Evolutionary conservation across 2,888 invertebrate species (phyloP), one percentile per base, ranked within the genome.

Genomic region (Noctua pronuba): DNA sequence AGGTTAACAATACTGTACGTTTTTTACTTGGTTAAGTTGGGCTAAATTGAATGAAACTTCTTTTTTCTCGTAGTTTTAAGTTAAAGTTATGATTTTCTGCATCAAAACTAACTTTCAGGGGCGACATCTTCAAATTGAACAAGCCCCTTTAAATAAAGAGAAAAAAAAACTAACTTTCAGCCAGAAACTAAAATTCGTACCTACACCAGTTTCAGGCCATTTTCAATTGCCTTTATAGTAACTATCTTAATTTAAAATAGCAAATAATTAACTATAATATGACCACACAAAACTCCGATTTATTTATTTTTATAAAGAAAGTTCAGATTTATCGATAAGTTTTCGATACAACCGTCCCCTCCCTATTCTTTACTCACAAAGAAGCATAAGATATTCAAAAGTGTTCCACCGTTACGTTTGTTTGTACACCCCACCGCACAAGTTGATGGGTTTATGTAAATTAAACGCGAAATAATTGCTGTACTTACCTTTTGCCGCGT

Each of bases 361-460:
- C 92, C 80, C 93, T 94, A 91, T n/a, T 18, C 70, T 68, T 75
- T 73, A 86, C 79, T 86, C 82, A 88, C 90, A 92, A 91, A 91
- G 88, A 89, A 90, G 89, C 35, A 88, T 91, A 92, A 93, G 93
- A 91, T 91, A 92, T 92, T 93, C 90, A 89, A 88, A 94, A 93
- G 91, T 91, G 87, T 88, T 92, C 90, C 91, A 94, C 95, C 95
- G 95, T 95, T 95, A 95, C 85, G 72, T 89, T 76, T 86, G 83
- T 91, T 89, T 84, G 85, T 89, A 86, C 86, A 88, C 77, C 83
- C 83, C 75, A 71, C 81, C 75, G 78, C 87, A 77, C 84, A 87
- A 81, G 87, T 80, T 80, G 81, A 86, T 84, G 75, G 75, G 76
- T 67, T 84, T 88, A 88, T 84, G 88, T 75, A 77, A 86, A 88